Evolutionary conservation across 2,113 vertebrate genomes (phyloP).

Genomic region (Cricetomys ansorgei): DNA sequence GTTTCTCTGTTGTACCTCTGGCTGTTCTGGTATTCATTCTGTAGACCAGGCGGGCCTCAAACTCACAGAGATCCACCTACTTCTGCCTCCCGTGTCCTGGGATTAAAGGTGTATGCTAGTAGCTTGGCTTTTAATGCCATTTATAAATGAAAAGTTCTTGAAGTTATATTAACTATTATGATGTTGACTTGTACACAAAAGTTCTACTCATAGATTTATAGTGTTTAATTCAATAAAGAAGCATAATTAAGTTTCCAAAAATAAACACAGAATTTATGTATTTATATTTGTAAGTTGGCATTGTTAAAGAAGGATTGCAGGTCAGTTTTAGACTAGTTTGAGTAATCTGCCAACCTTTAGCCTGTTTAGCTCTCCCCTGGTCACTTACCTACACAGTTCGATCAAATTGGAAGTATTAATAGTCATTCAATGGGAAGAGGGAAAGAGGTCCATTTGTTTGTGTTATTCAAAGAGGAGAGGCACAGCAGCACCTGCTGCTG

Average conservation of each 20-base stretch:
- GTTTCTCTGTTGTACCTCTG: no score
- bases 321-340: not conserved
- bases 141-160: constrained; percentile 34
- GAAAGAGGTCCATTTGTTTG: not conserved
- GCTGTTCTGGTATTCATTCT: no score
- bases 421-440: not conserved
- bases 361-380: not conserved
- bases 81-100: no score
- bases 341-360: not conserved
- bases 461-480: constrained; percentile 2
- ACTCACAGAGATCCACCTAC: no score
- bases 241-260: constrained; percentile 17
- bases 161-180: not conserved
- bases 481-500: not conserved
- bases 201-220: not conserved
- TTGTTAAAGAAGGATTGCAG: not conserved
- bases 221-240: not conserved
- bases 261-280: not conserved
- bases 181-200: not conserved
- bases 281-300: not conserved
- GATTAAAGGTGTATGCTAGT: no score
- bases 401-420: not conserved
- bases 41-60: no score
- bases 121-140: constrained; percentile 10
- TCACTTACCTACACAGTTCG: not conserved